Conservation (phyloP, 2,113 vertebrate species). For the Oreocharis arfaki region DNA sequence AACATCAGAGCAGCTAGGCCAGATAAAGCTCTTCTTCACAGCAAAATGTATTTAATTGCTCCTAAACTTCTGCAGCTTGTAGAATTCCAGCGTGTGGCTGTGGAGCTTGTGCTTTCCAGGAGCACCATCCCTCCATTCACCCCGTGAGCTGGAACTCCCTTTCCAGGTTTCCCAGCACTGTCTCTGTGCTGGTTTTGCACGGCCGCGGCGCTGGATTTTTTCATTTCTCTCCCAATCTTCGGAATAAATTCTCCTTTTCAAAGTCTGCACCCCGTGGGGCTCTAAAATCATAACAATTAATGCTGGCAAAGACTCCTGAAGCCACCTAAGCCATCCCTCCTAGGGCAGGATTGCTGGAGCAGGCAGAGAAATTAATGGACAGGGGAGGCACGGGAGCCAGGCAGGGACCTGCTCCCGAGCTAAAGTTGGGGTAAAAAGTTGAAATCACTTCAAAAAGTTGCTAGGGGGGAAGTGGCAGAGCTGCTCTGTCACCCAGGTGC, state of each 20-base stretch:
- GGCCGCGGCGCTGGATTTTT: fast-evolving
- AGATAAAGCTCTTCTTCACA: background rate
- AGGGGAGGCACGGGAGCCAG: background rate
- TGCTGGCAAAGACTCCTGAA: constrained; percentile 17
- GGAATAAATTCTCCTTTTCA: background rate
- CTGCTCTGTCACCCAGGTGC: background rate
- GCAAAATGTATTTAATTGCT: background rate
- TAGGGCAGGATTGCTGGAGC: background rate
- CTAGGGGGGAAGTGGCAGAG: background rate
- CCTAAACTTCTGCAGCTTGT: background rate
- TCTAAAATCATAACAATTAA: constrained; percentile 33
- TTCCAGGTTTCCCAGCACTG: background rate
- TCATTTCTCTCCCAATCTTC: background rate
- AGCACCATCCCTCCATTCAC: fast-evolving
- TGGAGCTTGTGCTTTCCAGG: fast-evolving
- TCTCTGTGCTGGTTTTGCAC: fast-evolving
- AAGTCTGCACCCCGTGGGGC: background rate
- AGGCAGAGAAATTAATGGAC: background rate
- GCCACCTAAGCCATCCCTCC: background rate
- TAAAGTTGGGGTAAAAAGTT: background rate
- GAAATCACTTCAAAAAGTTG: background rate
- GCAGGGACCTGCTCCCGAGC: background rate
- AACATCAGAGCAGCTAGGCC: background rate
- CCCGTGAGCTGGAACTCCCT: background rate
- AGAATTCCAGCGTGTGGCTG: fast-evolving